Evolutionary conservation across 2,797 vertebrate genomes (phyloP), one percentile per base, ranked within the genome.

Genomic region (Poeciliopsis turneri): DNA sequence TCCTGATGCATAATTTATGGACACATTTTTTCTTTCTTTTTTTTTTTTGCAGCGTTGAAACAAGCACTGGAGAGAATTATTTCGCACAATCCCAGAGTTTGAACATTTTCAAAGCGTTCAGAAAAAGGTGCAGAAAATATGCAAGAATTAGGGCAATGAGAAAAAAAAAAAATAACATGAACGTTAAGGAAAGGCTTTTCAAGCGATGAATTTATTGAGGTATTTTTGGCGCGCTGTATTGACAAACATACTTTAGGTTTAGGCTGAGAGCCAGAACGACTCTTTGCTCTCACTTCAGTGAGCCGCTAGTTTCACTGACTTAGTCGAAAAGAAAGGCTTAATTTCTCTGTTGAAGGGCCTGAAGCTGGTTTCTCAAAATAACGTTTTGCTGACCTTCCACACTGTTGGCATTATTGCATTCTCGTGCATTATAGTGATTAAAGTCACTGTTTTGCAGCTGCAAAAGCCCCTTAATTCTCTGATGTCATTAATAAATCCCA

Each of bases 1-100:
- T 94, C 93, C 90, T 94, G 90, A 94, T 96, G 94, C 94, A 96
- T 96, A 95, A 96, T 96, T 96, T 96, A 96, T 96, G 88, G 81
- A 78, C 90, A 91, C 90, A 51, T 51, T 51, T 51, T 51, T 51
- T 23, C 7, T 51, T 51, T 51, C 20, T 51, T 46, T 18, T 20
- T 20, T 20, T 92, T 95, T 68, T 68, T 55, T 94, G 92, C 92
- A 91, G 92, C 84, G 93, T 92, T 91, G 91, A 88, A 83, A 75
- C 82, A 79, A 91, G 85, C 94, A 90, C 88, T 77, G 88, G 68
- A 43, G 93, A 95, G 94, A 92, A 92, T 94, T 90, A 82, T 89
- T 93, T 94, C 85, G 90, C 90, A 91, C 89, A 59, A 84, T 78
- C 78, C 70, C 45, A 77, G 84, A 88, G 86, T 93, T 93, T 91